A percentile compares a stretch with the other conserved stretches of the same genome.
These are phyloP conservation scores for Myodes glareolus DNA, from an alignment of 2,113 vertebrate species.

Conservation along the genomic window DNA sequence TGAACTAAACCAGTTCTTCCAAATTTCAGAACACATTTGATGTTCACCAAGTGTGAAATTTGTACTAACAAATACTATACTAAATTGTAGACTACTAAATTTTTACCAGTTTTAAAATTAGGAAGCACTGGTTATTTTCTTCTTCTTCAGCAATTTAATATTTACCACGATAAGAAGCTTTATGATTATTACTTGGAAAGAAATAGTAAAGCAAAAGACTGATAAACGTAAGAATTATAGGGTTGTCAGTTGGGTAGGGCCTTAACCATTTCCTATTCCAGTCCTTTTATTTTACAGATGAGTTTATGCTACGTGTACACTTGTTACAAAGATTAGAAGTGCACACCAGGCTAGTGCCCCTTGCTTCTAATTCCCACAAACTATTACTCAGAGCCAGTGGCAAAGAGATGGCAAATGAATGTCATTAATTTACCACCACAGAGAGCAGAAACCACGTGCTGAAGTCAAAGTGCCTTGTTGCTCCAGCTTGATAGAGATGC, in stretches of 20 bases:
- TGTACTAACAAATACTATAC: constrained; percentile 77
- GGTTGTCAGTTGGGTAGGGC: not conserved
- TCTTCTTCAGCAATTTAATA: constrained; percentile 51
- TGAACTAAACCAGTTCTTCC: constrained; percentile 65
- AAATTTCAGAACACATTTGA: constrained; percentile 79
- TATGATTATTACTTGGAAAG: constrained; percentile 47
- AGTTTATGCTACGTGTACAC: constrained; percentile 63
- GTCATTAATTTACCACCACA: constrained; percentile 83
- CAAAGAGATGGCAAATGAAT: constrained; percentile 79
- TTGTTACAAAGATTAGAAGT: constrained; percentile 69
- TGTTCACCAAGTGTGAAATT: constrained; percentile 82
- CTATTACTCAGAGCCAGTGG: constrained; percentile 77
- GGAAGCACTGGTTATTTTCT: constrained; percentile 61
- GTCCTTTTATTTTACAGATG: constrained; percentile 42
- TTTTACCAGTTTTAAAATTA: constrained; percentile 64
- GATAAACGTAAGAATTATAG: constrained; percentile 30
- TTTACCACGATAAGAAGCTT: constrained; percentile 30
- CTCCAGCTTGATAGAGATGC: constrained; percentile 80
- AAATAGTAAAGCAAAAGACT: constrained; percentile 20
- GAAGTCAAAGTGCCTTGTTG: constrained; percentile 84
- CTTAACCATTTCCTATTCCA: constrained; percentile 29
- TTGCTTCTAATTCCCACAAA: constrained; percentile 79
- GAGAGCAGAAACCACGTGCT: constrained; percentile 79
- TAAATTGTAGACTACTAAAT: constrained; percentile 26
- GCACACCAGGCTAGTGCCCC: constrained; percentile 60